Base-by-base conservation (phyloP, 2,888 invertebrate species). In the Bimastos eiseni region DNA sequence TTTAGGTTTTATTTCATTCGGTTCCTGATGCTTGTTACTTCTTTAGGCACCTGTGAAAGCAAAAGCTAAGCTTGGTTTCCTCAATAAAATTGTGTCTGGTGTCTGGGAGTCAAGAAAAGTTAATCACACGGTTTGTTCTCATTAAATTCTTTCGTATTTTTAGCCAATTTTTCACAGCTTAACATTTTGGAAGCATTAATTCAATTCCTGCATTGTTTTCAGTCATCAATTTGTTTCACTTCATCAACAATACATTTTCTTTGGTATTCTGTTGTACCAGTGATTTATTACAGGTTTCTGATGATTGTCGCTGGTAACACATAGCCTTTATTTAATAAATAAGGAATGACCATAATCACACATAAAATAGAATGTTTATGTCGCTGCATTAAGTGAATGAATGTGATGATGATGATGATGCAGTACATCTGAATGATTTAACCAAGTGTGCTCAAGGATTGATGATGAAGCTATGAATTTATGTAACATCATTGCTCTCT, bases 91-190 rank as follows among this genome's bases (percentile, higher is more conserved):
- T 90, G 93, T 94, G 15, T 93, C 94, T 37, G 94, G 93, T n/a
- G 94, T 95, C 21, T 95, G 95, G 91, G 93, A 93, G 90, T 94
- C 93, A 44, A 93, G 94, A 91, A 95, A 95, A 93, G 93, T 93
- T 83, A 92, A 91, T 84, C 94, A 93, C 89, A 92, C 91, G 90
- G 93, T 93, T 89, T 90, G 91, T 90, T 49, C 34, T 88, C n/a
- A n/a, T 84, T 88, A 15, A 86, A 8, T 36, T 86, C 30, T 21
- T 5, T 15, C 19, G 34, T 83, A 24, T 86, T 86, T 34, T 36
- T 17, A 19, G 1, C 34, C 30, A 24, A 21, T 5, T 37, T 36
- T 34, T 17, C 6, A 37, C 24, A 15, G 5, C 34, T 86, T 86
- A 19, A 86, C 15, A 24, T 36, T 34, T 86, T 86, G 33, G 86